Evolutionary conservation across 1,140 invertebrate genomes (phyloP).

Genomic region (Drosophila ambigua): DNA sequence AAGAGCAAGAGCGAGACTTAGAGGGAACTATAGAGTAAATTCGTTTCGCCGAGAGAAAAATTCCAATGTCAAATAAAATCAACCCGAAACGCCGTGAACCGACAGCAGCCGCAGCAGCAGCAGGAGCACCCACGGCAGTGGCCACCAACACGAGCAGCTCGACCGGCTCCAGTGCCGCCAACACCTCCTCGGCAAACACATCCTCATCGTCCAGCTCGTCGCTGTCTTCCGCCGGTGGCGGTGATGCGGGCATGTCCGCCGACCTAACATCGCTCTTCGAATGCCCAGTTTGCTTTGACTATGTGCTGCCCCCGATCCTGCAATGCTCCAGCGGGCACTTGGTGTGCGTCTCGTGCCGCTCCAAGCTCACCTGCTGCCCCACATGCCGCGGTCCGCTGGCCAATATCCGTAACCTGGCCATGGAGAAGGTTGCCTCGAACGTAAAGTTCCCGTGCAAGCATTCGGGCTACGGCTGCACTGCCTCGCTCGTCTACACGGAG

Average conservation of each 20-base stretch:
- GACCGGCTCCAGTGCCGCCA: slow-evolving; percentile 69
- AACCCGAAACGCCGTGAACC: slow-evolving; percentile 83
- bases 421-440: slow-evolving; percentile 99
- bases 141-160: slow-evolving; percentile 74
- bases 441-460: slow-evolving; percentile 99
- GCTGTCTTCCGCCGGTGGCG: slow-evolving; percentile 81
- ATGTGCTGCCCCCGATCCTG: slow-evolving; percentile 97
- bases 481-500: slow-evolving; percentile 96
- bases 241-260: slow-evolving; percentile 87
- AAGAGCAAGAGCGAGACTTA: slow-evolving; percentile 17
- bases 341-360: slow-evolving; percentile 97
- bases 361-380: slow-evolving; percentile 98
- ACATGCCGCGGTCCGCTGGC: slow-evolving; percentile 98
- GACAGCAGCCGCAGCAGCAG: slow-evolving; percentile 72
- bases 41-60: slow-evolving; percentile 42
- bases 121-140: slow-evolving; percentile 62
- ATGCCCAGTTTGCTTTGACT: slow-evolving; percentile 99
- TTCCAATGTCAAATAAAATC: slow-evolving; percentile 83
- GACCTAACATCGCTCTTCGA: slow-evolving; percentile 98
- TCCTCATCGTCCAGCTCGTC: slow-evolving; percentile 83
- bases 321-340: slow-evolving; percentile 95
- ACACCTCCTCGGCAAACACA: slow-evolving; percentile 80
- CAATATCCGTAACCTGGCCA: slow-evolving; percentile 98
- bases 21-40: slow-evolving; percentile 30
- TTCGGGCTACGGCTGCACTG: slow-evolving; percentile 96